Base-by-base conservation (phyloP, 2,888 invertebrate species). In the Dynastes grantii region DNA sequence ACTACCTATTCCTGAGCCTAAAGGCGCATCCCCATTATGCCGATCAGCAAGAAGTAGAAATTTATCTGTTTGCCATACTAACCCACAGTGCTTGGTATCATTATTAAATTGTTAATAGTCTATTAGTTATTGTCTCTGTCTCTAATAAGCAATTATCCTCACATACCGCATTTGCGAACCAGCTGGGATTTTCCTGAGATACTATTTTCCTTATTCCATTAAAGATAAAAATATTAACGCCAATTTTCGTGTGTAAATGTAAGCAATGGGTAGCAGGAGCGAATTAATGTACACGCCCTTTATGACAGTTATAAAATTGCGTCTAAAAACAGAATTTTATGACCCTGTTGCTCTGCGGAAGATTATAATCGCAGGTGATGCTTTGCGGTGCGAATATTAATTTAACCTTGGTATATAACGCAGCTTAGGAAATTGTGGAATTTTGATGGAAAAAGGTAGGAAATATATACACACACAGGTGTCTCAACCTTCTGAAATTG, bases 341-440 rank as follows among this genome's bases (percentile, higher is more conserved):
- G 65, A 53, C 53, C 77, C 77, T 78, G 77, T 78, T 78, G 77
- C 77, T 71, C 64, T 58, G 63, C 22, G 64, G 68, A 73, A 78
- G 77, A 78, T 78, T 71, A 71, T 71, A 78, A 78, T 64, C 77
- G 51, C 77, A 78, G 77, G 77, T 78, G 73, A 78, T 78, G 71
- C 53, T 53, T 63, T 51, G 77, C 71, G 71, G 71, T 73, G 73
- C 49, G 77, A 78, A 78, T 78, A 78, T 78, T 78, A 78, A 78
- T 71, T 40, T 58, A 58, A 55, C 55, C 55, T 22, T 22, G 55
- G n/a, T 45, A 16, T 58, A 22, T 58, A 58, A 58, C 37, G 37
- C 11, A 16, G 71, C 22, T 55, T 32, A 40, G 55, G 51, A 53
- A 55, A 70, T 16, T 16, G n/a, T 4, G 16, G 55, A 55, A 71